Base-by-base conservation (phyloP, 64 coral and sea anemone genomes). In the Exaiptasia diaphana region DNA sequence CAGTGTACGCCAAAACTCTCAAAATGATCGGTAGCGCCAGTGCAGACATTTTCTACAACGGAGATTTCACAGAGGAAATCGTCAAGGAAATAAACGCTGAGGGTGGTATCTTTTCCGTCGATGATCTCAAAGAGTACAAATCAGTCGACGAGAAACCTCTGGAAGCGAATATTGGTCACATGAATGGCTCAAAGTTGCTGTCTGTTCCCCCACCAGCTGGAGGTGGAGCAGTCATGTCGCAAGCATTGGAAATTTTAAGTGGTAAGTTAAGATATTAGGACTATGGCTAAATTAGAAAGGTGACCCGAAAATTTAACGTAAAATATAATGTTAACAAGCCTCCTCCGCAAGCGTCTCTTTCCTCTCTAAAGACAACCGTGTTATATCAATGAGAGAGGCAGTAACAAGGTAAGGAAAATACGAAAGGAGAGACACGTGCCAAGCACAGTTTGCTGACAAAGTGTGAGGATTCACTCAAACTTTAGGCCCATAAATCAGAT, bases 1-100 rank as follows among this genome's bases (percentile, higher is more conserved):
- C 75, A 11, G 76, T 72, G 3, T 88, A 88, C 20, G 85, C 57
- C 5, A 61, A 88, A 26, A 80, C 76, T 17, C 53, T 88, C 17
- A 48, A 88, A 36, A 44, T 38, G 6, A 88, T 88, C 22, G 85
- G 85, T 28, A 80, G 75, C 9, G 85, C 75, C 13, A 45, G 76
- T 13, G 85, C 85, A 11, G 85, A 88, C 31, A 88, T 88, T 21
- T 88, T 88, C 5, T 88, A 88, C 32, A 80, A 39, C 1, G 64
- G 85, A 4, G 41, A 50, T 36, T 48, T 35, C 26, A 48, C 85
- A 6, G 4, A 60, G 26, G 31, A 45, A 1, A 72, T 88, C 24
- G 85, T 88, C 2, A 25, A 46, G 5, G 85, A 88, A 34, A 69
- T 88, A 20, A 80, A 88, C 7, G 35, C 41, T 5, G 61, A 31